These are phyloP conservation scores for Ptilodon capucinus DNA, from an alignment of 2,888 invertebrate species.

Conservation along the genomic window DNA sequence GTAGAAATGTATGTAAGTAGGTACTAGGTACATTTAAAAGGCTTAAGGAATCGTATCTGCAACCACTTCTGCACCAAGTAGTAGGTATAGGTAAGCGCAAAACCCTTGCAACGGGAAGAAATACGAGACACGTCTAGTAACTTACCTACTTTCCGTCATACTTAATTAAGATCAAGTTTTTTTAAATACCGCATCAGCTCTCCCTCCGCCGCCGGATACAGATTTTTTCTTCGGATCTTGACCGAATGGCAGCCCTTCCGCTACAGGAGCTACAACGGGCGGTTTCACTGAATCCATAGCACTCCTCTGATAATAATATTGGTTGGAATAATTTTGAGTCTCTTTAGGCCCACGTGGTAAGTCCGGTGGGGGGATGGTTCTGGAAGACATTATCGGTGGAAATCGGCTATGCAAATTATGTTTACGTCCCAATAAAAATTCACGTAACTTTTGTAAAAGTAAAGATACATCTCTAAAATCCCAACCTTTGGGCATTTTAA, in stretches of 20 bases:
- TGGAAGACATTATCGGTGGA: constrained; percentile 49
- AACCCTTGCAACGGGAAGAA: no score
- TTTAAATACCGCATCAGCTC: constrained; percentile 37
- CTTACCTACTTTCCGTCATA: no score
- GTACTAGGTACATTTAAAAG: no score
- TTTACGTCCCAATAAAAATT: constrained; percentile 60
- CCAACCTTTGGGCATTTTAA: constrained; percentile 26
- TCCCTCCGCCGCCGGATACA: constrained; percentile 36
- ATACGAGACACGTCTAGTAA: background rate
- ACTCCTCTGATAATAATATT: constrained; percentile 53
- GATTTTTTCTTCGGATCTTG: constrained; percentile 34
- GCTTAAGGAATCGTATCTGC: no score
- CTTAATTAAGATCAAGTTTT: no score
- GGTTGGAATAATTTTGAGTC: constrained; percentile 51
- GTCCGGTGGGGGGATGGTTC: constrained; percentile 59
- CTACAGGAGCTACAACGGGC: constrained; percentile 65
- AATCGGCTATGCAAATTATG: constrained; percentile 56
- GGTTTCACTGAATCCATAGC: constrained; percentile 56
- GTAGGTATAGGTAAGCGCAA: no score
- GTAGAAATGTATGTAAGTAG: no score
- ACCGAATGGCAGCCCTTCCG: constrained; percentile 43
- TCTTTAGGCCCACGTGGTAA: constrained; percentile 56
- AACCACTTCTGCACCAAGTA: no score
- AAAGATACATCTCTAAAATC: constrained; percentile 58
- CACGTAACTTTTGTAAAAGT: constrained; percentile 48